Evolutionary conservation across 2,797 vertebrate species (phyloP), one percentile per base, ranked within the genome.

Genomic region (Liparis tanakae): DNA sequence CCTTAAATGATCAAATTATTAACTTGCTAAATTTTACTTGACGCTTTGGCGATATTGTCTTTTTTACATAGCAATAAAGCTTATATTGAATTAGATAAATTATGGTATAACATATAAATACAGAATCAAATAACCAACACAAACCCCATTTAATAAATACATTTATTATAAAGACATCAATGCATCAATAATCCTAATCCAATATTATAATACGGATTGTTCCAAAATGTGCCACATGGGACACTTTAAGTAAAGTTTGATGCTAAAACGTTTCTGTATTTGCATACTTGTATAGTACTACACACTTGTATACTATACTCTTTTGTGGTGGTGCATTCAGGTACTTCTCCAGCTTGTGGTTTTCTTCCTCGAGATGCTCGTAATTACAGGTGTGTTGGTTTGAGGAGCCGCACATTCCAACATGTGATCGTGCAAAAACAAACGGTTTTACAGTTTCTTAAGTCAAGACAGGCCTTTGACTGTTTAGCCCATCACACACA

Each of bases 401-500:
- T 50, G n/a, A 46, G 18, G 10, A 36, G 13, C 2, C 4, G 3
- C 6, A 61, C 2, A 7, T 6, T 44, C 22, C 30, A n/a, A 30
- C 44, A 37, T 1, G 5, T 8, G 6, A 3, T 20, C 33, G 48
- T 10, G 41, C 17, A 62, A 67, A 63, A 63, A 77, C 20, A 57
- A 70, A 68, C 34, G 36, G 58, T 51, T 30, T 59, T 33, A 20
- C 69, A n/a, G 22, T 60, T 34, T 46, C 33, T 56, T 20, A 22
- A 66, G n/a, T 43, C 22, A 65, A 64, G 61, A 51, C 71, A 76
- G 56, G 53, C 67, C 55, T 48, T 12, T 65, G 30, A 30, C 10
- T 64, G 13, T 30, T 41, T 56, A 17, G 1, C 36, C n/a, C 20
- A 17, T 25, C 36, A 33, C 46, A 54, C 15, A 20, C 1, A 53